Base-by-base conservation (phyloP, 1,140 invertebrate genomes). In the Meloidogyne hapla region DNA sequence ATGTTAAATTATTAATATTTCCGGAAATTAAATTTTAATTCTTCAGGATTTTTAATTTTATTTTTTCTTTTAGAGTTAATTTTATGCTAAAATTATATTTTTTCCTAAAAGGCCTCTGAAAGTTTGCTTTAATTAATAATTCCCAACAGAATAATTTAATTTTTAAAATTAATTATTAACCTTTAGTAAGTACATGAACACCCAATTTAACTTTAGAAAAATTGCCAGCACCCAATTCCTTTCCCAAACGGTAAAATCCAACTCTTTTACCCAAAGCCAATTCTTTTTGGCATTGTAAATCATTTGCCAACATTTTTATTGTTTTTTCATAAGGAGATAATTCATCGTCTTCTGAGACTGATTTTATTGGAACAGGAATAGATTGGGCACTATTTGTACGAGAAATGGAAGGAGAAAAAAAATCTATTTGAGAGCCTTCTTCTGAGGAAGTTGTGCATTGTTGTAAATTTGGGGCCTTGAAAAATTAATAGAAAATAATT, bases 131-230 rank as follows among this genome's bases (percentile, higher is more conserved):
- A n/a, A n/a, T n/a, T n/a, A n/a, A n/a, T n/a, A n/a, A n/a, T n/a
- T n/a, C n/a, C n/a, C n/a, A n/a, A n/a, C n/a, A n/a, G n/a, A n/a
- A n/a, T n/a, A n/a, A n/a, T n/a, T n/a, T n/a, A n/a, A n/a, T n/a
- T n/a, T n/a, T n/a, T n/a, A 25, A 76, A 23, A 38, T 13, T 38
- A 15, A 38, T 33, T 48, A 56, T 5, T 5, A 18, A 93, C 93
- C 93, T 89, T 92, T 92, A 28, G 92, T 93, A 61, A 94, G 88
- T 77, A 92, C 90, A 88, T 95, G 93, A 67, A 92, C 91, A 40
- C 92, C 94, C 82, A 94, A 89, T 88, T 93, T 93, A 65, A 95
- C 94, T 89, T 93, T 92, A 8, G 93, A 94, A 88, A 95, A 95
- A 85, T 95, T 95, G 42, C 93, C 93, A 83, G 90, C 90, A 45